A percentile compares a stretch with the other conserved stretches of the same genome.
These are phyloP conservation scores for Spatulosminthurus flaviceps DNA, from an alignment of 2,888 invertebrate genomes.

Conservation along the genomic window DNA sequence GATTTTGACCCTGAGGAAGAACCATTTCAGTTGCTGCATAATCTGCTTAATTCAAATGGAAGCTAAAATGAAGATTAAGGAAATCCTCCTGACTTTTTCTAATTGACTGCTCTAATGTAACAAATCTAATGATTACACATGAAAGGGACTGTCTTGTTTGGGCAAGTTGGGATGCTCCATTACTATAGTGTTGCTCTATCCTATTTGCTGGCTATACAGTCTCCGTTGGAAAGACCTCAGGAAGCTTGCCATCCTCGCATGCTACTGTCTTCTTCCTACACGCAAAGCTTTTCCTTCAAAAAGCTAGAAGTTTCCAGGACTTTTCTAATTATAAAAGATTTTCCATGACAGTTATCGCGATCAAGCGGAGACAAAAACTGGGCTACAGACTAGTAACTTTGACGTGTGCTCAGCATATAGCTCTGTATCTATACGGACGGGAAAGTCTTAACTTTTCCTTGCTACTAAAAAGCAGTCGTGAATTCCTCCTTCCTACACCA, in stretches of 20 bases:
- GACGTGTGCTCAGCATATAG: too few species aligned
- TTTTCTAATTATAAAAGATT: slow-evolving; percentile 30
- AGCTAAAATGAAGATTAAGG: slow-evolving; percentile 8
- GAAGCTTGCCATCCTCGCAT: background rate
- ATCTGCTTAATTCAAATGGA: background rate
- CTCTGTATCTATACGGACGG: too few species aligned
- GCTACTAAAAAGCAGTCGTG: too few species aligned
- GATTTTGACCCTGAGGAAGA: background rate
- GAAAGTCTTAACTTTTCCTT: too few species aligned
- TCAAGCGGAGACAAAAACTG: slow-evolving; percentile 3
- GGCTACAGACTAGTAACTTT: background rate
- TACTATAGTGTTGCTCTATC: too few species aligned
- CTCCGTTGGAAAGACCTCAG: too few species aligned
- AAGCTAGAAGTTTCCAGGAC: slow-evolving; percentile 17
- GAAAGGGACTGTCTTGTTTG: background rate
- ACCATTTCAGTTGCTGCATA: background rate
- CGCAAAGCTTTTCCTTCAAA: background rate
- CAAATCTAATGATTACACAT: slow-evolving; percentile 23
- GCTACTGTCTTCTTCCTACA: background rate
- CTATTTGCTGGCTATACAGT: too few species aligned
- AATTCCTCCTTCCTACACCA: too few species aligned
- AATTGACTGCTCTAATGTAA: slow-evolving; percentile 23
- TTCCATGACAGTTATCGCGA: slow-evolving; percentile 22
- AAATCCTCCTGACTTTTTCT: background rate
- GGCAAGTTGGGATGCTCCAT: too few species aligned